Base-by-base conservation (phyloP, 2,888 invertebrate species). In the Epirrita christyi region DNA sequence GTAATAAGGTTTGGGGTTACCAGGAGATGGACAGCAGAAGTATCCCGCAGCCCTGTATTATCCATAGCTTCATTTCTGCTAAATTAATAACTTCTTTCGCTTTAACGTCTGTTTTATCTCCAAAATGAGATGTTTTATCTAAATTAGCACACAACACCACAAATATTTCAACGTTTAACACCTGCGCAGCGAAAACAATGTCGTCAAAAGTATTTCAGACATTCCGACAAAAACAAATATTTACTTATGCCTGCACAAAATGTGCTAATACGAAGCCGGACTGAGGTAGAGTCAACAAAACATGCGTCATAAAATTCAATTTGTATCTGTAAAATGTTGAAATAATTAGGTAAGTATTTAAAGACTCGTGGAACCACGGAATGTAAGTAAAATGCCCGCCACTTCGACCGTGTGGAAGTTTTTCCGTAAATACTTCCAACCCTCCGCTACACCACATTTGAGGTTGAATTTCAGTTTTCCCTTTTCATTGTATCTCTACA, bases 181-280 rank as follows among this genome's bases (percentile, higher is more conserved):
- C 58, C 64, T 66, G 64, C 54, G 62, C 60, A 61, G 40, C 38
- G 51, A 56, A 43, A 59, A 63, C 59, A 66, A 66, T 59, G 52
- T 50, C 28, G 52, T 48, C 46, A 38, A 57, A 65, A 53, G 48
- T 59, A 66, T 66, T 61, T 55, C 59, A 55, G 45, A 47, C 56
- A 66, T 64, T 63, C 59, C 51, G 43, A 44, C 46, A 46, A 54
- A 49, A 64, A 55, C 59, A 58, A 66, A 66, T 66, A 64, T 66
- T 66, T 60, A 56, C 58, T 54, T 44, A 61, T 60, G 50, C 53
- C 63, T 53, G 61, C 56, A 58, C 52, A 58, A 51, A 61, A 57
- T 63, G 47, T 61, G 59, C 57, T 59, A 55, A 57, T 47, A 64
- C 42, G 54, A 28, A 51, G 43, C 29, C 37, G 53, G 42, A 49